phyloP scores from a whole-genome alignment of 2,888 invertebrate genomes.

The Cerastis rubricosa region DNA sequence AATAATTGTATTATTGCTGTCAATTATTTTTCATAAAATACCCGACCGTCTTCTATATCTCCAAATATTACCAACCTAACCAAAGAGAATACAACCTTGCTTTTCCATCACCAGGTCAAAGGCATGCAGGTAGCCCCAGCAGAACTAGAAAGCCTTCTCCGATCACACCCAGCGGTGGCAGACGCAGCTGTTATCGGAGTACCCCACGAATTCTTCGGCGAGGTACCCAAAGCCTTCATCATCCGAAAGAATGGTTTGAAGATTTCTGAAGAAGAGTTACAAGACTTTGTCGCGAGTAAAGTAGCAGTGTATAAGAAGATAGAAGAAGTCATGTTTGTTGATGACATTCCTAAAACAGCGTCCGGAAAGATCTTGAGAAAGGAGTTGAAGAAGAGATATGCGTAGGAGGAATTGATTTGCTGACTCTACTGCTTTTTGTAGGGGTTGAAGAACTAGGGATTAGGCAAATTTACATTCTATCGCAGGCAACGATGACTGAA shows the following conservation, averaged over 20 bases:
- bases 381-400: constrained; percentile 90
- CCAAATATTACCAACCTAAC: neutral
- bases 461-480: neutral
- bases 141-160: constrained; percentile 95
- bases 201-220: constrained; percentile 93
- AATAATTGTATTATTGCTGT: neutral
- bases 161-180: constrained; percentile 93
- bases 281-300: constrained; percentile 92
- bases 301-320: constrained; percentile 95
- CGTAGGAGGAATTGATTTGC: constrained; percentile 45
- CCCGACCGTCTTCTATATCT: neutral
- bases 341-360: constrained; percentile 94
- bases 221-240: constrained; percentile 95
- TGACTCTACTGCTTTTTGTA: neutral
- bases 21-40: neutral
- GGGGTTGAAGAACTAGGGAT: neutral
- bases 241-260: constrained; percentile 89
- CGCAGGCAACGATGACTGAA: neutral
- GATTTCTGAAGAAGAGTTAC: constrained; percentile 85
- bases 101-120: constrained; percentile 87
- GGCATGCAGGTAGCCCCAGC: constrained; percentile 96
- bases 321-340: constrained; percentile 92
- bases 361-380: constrained; percentile 95
- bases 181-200: constrained; percentile 97
- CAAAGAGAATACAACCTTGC: neutral